These are phyloP conservation scores for Morbakka virulenta DNA, from an alignment of 30 jellyfish, hydroid and myxozoan species.

Conservation along the genomic window DNA sequence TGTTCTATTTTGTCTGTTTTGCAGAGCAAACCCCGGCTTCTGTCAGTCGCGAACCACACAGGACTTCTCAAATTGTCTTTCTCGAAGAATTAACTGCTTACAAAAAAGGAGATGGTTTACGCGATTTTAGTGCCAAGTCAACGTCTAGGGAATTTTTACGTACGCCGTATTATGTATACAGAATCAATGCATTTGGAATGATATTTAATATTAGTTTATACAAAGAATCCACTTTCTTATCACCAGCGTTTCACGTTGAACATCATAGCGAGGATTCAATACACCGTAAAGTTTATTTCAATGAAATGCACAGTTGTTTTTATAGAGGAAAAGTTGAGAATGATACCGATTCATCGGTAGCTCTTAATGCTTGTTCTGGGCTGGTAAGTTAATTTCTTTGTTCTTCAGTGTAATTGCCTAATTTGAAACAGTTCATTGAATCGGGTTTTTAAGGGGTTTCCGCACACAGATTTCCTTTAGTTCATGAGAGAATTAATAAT, in stretches of 20 bases:
- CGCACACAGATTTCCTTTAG: too few relatives aligned
- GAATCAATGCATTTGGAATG: background rate
- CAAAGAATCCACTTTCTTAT: constrained; percentile 13
- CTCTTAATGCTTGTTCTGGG: constrained; percentile 74
- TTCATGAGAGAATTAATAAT: too few relatives aligned
- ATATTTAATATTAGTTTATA: too few relatives aligned
- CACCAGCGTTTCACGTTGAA: constrained; percentile 56
- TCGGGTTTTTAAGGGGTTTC: too few relatives aligned
- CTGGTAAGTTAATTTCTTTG: constrained; percentile 89
- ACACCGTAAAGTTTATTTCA: background rate
- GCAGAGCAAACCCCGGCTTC: background rate
- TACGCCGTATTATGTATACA: background rate
- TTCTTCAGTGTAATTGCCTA: too few relatives aligned
- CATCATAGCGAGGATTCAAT: background rate
- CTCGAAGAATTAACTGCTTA: background rate
- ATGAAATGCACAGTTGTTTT: constrained; percentile 17
- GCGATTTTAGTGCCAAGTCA: too few relatives aligned
- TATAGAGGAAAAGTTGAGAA: constrained; percentile 59
- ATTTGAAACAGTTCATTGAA: too few relatives aligned
- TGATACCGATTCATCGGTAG: constrained; percentile 53
- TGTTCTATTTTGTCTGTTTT: background rate
- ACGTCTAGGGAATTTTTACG: too few relatives aligned
- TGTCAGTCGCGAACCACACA: background rate
- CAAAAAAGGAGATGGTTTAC: background rate
- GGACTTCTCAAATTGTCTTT: background rate